Conservation (phyloP, 2,113 vertebrate species). For the Bombycilla garrulus region DNA sequence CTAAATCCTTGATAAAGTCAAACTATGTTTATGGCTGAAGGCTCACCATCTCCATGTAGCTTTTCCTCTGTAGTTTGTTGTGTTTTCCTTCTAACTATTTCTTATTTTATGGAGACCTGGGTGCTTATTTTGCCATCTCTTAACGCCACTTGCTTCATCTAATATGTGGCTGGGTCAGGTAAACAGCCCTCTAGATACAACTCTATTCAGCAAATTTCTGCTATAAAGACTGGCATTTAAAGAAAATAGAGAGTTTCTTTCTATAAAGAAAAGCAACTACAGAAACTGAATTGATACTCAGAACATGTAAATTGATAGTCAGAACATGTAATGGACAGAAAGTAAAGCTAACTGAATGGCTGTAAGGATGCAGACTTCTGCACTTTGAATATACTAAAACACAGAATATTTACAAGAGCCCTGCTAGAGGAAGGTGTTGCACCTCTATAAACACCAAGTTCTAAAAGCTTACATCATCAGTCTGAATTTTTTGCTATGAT, state of each 20-base stretch:
- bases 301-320: background rate
- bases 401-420: background rate
- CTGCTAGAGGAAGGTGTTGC: background rate
- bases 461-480: background rate
- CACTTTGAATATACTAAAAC: background rate
- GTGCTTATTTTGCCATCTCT: background rate
- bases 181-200: background rate
- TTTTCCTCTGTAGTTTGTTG: background rate
- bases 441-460: background rate
- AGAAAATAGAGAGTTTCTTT: background rate
- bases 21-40: background rate
- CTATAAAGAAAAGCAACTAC: background rate
- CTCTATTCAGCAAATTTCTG: background rate
- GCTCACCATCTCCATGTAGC: background rate
- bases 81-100: background rate
- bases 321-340: background rate
- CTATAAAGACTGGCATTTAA: background rate
- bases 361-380: background rate
- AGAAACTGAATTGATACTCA: background rate
- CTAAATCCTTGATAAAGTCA: background rate
- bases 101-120: background rate
- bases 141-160: background rate
- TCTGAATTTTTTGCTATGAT: background rate
- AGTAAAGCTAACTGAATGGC: background rate
- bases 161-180: background rate